Conservation (phyloP, 2,113 vertebrate species). For the Rynchops niger region DNA sequence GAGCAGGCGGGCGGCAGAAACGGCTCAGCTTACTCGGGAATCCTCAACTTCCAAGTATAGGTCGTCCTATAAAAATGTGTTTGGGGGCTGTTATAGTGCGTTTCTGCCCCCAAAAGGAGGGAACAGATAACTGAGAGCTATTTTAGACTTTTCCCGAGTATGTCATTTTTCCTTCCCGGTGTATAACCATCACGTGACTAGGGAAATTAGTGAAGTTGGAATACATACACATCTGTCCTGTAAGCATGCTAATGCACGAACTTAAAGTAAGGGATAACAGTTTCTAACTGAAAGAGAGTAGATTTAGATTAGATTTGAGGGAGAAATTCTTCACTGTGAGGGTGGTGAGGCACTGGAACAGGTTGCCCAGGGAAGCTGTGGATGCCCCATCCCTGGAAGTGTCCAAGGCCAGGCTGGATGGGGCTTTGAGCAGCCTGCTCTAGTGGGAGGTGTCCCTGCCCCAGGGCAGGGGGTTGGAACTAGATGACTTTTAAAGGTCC, state of each 20-base stretch:
- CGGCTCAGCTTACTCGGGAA: fast-evolving
- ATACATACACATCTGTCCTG: fast-evolving
- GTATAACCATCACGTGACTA: fast-evolving
- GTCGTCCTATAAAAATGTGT: fast-evolving
- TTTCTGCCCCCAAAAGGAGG: neutral
- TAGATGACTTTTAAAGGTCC: neutral
- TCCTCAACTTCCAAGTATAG: fast-evolving
- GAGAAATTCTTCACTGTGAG: neutral
- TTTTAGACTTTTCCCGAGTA: neutral
- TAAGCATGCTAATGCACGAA: fast-evolving
- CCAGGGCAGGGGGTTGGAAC: neutral
- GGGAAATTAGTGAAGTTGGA: neutral
- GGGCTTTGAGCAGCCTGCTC: neutral
- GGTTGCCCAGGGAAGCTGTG: neutral
- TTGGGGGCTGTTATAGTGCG: fast-evolving
- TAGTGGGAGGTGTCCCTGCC: neutral
- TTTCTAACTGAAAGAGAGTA: neutral
- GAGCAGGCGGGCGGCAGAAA: neutral
- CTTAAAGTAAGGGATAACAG: neutral
- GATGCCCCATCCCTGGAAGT: neutral
- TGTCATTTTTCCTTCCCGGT: fast-evolving
- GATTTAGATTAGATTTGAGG: neutral
- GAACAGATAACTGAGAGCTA: too few species aligned
- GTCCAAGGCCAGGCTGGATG: neutral
- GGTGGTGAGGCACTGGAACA: neutral